phyloP scores from a whole-genome alignment of 2,888 invertebrate species.

The Microctonus aethiopoides region DNA sequence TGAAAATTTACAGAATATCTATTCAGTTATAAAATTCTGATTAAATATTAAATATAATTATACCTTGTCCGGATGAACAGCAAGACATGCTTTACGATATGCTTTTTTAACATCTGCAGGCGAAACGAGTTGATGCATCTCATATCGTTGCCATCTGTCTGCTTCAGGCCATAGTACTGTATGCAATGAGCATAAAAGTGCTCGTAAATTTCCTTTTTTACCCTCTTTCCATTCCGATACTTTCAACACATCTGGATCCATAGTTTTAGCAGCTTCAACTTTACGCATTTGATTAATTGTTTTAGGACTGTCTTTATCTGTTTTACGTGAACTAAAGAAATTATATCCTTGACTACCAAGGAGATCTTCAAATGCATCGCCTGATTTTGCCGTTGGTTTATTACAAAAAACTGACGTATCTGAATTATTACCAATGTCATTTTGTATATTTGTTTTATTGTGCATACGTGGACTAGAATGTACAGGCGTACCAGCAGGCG shows the following conservation, averaged over 20 bases:
- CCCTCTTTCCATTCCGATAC: conserved; percentile 90
- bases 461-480: conserved; percentile 66
- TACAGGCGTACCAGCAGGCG: conserved; percentile 66
- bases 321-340: conserved; percentile 71
- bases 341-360: conserved; percentile 91
- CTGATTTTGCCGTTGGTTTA: conserved; percentile 52
- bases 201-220: conserved; percentile 96
- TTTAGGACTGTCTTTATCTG: conserved; percentile 80
- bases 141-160: conserved; percentile 91
- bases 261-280: conserved; percentile 84
- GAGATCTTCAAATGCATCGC: conserved; percentile 90
- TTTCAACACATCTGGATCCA: conserved; percentile 92
- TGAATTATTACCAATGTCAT: conserved; percentile 39
- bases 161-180: conserved; percentile 90
- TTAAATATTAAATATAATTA: neutral
- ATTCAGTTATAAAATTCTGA: no score
- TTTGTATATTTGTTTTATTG: conserved; percentile 48
- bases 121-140: conserved; percentile 94
- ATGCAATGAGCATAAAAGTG: conserved; percentile 93
- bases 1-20: neutral
- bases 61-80: conserved; percentile 99
- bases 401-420: conserved; percentile 51
- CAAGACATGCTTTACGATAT: conserved; percentile 94
- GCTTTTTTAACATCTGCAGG: conserved; percentile 95
- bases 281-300: conserved; percentile 95